phyloP scores from a whole-genome alignment of 2,888 invertebrate genomes.

The Chalcosyrphus nemorum region DNA sequence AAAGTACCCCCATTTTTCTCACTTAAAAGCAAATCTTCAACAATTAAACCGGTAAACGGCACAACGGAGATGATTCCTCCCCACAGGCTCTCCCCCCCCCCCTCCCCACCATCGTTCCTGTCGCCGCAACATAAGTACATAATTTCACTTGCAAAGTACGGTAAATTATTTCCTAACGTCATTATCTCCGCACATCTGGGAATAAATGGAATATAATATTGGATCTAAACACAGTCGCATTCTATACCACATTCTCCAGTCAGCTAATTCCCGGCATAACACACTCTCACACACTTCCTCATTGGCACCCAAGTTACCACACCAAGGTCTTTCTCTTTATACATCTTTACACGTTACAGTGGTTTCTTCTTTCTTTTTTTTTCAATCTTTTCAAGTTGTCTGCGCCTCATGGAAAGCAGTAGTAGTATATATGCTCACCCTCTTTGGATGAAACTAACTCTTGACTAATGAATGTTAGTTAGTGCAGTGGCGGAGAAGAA shows the following conservation, averaged over 20 bases:
- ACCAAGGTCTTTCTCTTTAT: slow-evolving; percentile 51
- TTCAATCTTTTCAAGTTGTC: not conserved
- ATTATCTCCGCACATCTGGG: slow-evolving; percentile 64
- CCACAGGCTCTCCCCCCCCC: not conserved
- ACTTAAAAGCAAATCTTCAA: slow-evolving; percentile 58
- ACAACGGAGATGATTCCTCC: slow-evolving; percentile 12
- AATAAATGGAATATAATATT: slow-evolving; percentile 55
- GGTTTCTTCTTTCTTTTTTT: not conserved
- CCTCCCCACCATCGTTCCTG: not conserved
- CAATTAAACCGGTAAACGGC: slow-evolving; percentile 63
- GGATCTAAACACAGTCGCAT: slow-evolving; percentile 46
- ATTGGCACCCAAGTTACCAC: slow-evolving; percentile 31
- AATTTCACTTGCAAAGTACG: slow-evolving; percentile 64
- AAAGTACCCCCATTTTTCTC: slow-evolving; percentile 59
- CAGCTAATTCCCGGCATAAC: slow-evolving; percentile 48
- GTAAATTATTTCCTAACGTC: slow-evolving; percentile 67
- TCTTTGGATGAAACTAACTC: not conserved
- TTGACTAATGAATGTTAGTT: slow-evolving; percentile 15
- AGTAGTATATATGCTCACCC: not conserved
- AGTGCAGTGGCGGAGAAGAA: not conserved
- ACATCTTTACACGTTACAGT: not conserved
- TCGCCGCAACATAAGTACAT: slow-evolving; percentile 45
- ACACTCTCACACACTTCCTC: slow-evolving; percentile 57
- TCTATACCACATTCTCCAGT: slow-evolving; percentile 18
- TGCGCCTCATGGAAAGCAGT: not conserved